These are phyloP conservation scores for Conomelus anceps DNA, from an alignment of 2,888 invertebrate genomes.

Conservation along the genomic window DNA sequence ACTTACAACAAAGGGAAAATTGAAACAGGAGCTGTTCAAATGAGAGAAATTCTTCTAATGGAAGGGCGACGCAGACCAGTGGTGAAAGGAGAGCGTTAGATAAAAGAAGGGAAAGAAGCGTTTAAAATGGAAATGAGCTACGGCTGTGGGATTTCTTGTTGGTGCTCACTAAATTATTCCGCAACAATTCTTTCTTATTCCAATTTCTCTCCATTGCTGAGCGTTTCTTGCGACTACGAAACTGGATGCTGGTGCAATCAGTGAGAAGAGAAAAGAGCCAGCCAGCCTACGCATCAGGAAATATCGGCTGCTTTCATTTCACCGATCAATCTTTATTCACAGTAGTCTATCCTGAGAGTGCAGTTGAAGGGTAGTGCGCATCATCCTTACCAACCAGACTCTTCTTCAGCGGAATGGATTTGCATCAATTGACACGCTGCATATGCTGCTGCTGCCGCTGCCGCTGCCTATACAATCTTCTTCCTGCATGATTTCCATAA, in stretches of 20 bases:
- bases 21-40: neutral
- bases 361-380: neutral
- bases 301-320: neutral
- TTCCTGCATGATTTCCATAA: neutral
- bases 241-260: neutral
- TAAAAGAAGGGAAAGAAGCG: neutral
- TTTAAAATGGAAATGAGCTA: constrained; percentile 9
- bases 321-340: neutral
- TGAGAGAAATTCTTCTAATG: neutral
- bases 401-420: neutral
- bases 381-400: neutral
- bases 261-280: neutral
- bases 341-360: neutral
- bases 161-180: constrained; percentile 7
- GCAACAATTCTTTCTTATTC: constrained; percentile 6
- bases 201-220: neutral
- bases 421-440: neutral
- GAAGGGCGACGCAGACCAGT: neutral
- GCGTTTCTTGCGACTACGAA: neutral
- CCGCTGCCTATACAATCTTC: neutral
- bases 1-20: neutral
- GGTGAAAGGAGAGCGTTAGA: neutral
- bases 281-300: neutral
- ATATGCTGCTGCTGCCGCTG: too few species aligned
- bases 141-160: constrained; percentile 5